These are phyloP conservation scores for Chromis chromis DNA, from an alignment of 2,797 vertebrate species.

Conservation along the genomic window DNA sequence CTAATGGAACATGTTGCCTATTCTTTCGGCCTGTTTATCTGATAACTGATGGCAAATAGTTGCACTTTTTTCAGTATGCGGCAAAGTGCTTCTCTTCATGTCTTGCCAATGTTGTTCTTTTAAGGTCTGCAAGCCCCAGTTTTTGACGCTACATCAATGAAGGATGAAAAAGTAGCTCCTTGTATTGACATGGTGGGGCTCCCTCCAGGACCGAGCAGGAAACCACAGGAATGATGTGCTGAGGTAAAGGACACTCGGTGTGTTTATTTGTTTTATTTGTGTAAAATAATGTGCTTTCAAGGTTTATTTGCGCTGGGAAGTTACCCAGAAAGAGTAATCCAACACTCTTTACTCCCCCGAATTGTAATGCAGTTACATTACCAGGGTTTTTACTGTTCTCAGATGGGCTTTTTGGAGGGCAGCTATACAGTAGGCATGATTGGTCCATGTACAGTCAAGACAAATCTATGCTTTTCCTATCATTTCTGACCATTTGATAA, in stretches of 20 bases:
- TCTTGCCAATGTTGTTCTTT: not conserved
- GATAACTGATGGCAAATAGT: no score
- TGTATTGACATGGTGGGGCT: not conserved
- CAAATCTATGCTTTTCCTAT: no score
- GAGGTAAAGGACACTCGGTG: constrained; percentile 27
- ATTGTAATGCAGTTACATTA: not conserved
- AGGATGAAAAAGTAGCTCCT: not conserved
- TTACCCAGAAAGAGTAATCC: not conserved
- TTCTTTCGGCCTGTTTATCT: no score
- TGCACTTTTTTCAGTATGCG: not conserved
- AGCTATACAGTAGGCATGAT: no score
- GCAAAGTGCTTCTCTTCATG: not conserved
- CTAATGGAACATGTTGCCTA: no score
- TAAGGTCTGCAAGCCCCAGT: not conserved
- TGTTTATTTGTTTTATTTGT: constrained; percentile 37
- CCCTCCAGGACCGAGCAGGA: constrained; percentile 41
- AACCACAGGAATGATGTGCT: constrained; percentile 38
- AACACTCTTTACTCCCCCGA: no score
- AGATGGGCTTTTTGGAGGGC: no score
- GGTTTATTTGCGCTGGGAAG: not conserved
- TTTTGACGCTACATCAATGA: not conserved
- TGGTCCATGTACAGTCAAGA: no score
- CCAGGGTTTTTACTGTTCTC: no score
- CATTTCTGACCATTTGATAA: no score
- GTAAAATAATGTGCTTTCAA: constrained; percentile 22